These are phyloP conservation scores for Eumeta japonica DNA, from an alignment of 1,140 invertebrate genomes.

Conservation along the genomic window DNA sequence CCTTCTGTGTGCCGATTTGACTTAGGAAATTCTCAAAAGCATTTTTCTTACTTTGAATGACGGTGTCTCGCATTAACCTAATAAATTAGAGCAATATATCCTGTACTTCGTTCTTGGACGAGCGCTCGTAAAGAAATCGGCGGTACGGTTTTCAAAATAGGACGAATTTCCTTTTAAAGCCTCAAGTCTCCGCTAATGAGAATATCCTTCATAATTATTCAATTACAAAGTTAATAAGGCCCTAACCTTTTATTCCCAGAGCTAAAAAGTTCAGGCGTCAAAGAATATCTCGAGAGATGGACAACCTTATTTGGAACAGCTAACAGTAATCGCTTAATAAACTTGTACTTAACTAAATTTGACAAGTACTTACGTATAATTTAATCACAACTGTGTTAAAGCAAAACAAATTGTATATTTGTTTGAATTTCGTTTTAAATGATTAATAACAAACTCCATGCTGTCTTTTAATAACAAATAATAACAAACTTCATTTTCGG, in stretches of 20 bases:
- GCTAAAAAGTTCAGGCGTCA: constrained; percentile 7
- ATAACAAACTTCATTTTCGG: too few species aligned
- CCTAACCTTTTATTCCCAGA: constrained; percentile 8
- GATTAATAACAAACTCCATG: too few species aligned
- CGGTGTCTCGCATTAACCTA: constrained; percentile 6
- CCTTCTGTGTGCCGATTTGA: too few species aligned
- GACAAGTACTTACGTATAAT: too few species aligned
- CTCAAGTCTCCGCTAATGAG: constrained; percentile 12
- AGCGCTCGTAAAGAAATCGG: constrained; percentile 4
- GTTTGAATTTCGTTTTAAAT: too few species aligned
- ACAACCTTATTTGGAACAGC: not conserved
- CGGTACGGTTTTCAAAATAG: not conserved
- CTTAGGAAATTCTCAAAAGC: too few species aligned
- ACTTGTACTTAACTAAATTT: too few species aligned
- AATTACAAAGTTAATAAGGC: constrained; percentile 19
- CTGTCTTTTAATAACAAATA: too few species aligned
- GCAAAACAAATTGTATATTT: too few species aligned
- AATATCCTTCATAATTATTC: constrained; percentile 19
- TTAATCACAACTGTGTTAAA: too few species aligned
- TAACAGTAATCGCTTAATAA: too few species aligned
- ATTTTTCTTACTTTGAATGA: constrained; percentile 18
- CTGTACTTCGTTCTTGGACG: not conserved
- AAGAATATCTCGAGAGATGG: constrained; percentile 2
- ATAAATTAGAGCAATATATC: constrained; percentile 7
- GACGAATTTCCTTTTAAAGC: constrained; percentile 7